Evolutionary conservation across 2,797 vertebrate genomes (phyloP).

Genomic region (Ptychobarbus kaznakovi): DNA sequence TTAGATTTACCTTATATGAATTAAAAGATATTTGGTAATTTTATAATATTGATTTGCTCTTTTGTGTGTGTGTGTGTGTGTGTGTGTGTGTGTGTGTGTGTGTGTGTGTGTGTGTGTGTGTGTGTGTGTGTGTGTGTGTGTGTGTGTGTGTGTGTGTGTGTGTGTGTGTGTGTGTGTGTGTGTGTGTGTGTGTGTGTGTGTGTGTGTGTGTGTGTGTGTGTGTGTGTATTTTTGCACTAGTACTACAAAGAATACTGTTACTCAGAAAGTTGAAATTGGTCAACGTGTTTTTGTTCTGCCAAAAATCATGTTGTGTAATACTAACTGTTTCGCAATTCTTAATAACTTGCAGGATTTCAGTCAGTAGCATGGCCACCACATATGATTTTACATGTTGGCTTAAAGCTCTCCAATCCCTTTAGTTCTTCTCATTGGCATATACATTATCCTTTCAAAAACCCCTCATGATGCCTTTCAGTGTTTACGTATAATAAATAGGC

Average conservation of each 20-base stretch:
- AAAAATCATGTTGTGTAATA: background rate
- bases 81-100: no score
- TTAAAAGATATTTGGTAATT: background rate
- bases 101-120: no score
- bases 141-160: no score
- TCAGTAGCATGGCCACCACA: background rate
- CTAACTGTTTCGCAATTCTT: background rate
- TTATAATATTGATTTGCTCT: background rate
- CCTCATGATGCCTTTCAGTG: slow-evolving; percentile 53
- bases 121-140: no score
- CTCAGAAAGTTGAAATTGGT: background rate
- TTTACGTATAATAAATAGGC: slow-evolving; percentile 71
- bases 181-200: no score
- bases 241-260: background rate
- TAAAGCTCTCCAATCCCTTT: slow-evolving; percentile 25
- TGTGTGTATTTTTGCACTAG: background rate
- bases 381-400: background rate
- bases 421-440: slow-evolving; percentile 3
- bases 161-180: no score
- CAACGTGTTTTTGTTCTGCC: background rate
- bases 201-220: no score
- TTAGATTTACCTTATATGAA: background rate
- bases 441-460: slow-evolving; percentile 70
- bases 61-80: no score
- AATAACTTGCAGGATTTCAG: background rate